Percentiles rank a stretch among this genome's conserved stretches.
phyloP scores from a whole-genome alignment of 2,888 invertebrate genomes.

The Ganaspis brasiliensis region DNA sequence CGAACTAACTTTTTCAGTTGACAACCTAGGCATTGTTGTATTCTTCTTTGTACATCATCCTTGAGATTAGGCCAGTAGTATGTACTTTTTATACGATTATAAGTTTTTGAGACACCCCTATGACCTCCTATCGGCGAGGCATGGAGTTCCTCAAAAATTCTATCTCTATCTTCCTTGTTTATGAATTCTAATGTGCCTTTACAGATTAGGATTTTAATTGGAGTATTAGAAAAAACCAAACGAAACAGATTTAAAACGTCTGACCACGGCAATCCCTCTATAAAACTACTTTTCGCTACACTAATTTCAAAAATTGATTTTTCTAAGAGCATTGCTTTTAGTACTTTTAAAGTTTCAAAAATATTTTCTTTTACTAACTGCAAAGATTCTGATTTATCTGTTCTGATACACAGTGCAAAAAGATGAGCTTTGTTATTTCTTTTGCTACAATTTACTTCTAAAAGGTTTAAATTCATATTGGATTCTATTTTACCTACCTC shows the following conservation, averaged over 20 bases:
- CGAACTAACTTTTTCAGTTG: constrained; percentile 56
- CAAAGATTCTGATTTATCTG: too few species aligned
- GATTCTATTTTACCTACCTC: too few species aligned
- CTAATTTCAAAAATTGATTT: not conserved
- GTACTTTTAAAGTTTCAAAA: too few species aligned
- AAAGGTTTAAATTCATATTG: too few species aligned
- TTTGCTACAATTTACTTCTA: too few species aligned
- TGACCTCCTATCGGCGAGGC: constrained; percentile 50
- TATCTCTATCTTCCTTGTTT: not conserved
- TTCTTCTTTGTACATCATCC: constrained; percentile 44
- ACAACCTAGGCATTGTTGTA: constrained; percentile 52
- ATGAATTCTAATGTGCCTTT: constrained; percentile 8
- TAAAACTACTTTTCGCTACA: not conserved
- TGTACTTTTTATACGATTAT: constrained; percentile 48
- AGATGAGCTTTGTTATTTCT: too few species aligned
- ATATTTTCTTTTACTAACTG: too few species aligned
- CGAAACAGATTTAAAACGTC: too few species aligned
- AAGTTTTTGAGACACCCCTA: constrained; percentile 29
- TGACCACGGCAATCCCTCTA: constrained; percentile 15
- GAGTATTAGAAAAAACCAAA: not conserved
- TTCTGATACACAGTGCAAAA: too few species aligned
- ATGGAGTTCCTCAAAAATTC: constrained; percentile 50
- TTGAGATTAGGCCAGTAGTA: constrained; percentile 56
- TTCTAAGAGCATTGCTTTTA: not conserved
- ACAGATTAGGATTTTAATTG: not conserved